Evolutionary conservation across 1,140 invertebrate genomes (phyloP).

Genomic region (Penaeus japonicus): DNA sequence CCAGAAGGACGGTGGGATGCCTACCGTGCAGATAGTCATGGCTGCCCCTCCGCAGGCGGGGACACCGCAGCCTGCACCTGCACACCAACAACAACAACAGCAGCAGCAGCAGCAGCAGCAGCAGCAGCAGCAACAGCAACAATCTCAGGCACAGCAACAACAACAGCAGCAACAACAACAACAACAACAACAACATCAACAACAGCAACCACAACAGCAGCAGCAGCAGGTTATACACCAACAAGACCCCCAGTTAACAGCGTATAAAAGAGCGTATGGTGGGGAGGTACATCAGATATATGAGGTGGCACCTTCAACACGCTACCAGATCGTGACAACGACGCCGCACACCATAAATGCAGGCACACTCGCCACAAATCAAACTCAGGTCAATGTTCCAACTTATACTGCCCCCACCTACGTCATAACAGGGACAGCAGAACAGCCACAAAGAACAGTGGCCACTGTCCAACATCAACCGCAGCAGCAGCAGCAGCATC

Average conservation of each 20-base stretch:
- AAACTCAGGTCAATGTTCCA: slow-evolving; percentile 2
- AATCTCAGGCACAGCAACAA: background rate
- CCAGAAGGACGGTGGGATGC: slow-evolving; percentile 2
- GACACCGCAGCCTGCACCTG: slow-evolving; percentile 24
- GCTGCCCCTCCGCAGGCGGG: background rate
- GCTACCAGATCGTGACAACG: slow-evolving; percentile 24
- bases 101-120: background rate
- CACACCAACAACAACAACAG: background rate
- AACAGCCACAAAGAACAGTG: background rate
- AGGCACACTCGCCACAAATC: slow-evolving; percentile 9
- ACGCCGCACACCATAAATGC: slow-evolving; percentile 31
- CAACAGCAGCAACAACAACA: background rate
- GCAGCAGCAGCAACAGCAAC: background rate
- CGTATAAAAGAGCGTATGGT: slow-evolving; percentile 37
- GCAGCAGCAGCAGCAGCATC: slow-evolving; percentile 40
- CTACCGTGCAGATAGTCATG: slow-evolving; percentile 22
- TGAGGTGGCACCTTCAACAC: slow-evolving; percentile 24
- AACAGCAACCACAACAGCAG: slow-evolving; percentile 11
- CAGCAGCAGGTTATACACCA: background rate
- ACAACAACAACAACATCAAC: background rate
- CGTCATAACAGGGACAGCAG: background rate
- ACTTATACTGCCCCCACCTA: slow-evolving; percentile 13
- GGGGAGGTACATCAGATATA: slow-evolving; percentile 44
- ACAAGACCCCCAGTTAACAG: slow-evolving; percentile 29
- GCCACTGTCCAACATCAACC: slow-evolving; percentile 16